phyloP scores from a whole-genome alignment of 2,888 invertebrate genomes.

The Amphipyra tragopoginis region DNA sequence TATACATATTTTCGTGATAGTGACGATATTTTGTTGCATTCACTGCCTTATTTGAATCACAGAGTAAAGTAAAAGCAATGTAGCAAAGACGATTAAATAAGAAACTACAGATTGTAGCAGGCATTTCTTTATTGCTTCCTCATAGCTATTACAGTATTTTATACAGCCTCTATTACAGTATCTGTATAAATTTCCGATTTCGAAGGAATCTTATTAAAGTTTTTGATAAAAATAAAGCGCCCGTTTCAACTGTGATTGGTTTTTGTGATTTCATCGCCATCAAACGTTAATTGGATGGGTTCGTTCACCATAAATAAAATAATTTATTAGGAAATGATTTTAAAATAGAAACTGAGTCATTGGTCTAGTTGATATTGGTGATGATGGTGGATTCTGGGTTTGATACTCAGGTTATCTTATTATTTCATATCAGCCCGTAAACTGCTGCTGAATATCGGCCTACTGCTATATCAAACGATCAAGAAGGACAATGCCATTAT shows the following conservation, averaged over 20 bases:
- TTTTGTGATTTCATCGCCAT: not conserved
- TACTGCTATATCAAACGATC: too few species aligned
- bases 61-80: not conserved
- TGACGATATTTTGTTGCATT: not conserved
- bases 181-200: not conserved
- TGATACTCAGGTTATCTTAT: too few species aligned
- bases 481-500: too few species aligned
- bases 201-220: slow-evolving; percentile 6
- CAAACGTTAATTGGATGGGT: not conserved
- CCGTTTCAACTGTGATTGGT: not conserved
- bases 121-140: slow-evolving; percentile 2
- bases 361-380: too few species aligned
- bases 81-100: not conserved
- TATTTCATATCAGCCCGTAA: too few species aligned
- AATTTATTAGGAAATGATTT: too few species aligned
- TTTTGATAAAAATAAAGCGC: slow-evolving; percentile 8
- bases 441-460: too few species aligned
- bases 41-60: not conserved
- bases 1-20: not conserved
- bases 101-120: not conserved
- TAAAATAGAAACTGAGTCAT: too few species aligned
- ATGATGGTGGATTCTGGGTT: too few species aligned
- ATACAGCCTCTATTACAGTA: not conserved
- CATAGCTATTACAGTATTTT: not conserved
- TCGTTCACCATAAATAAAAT: not conserved